Evolutionary conservation across 2,888 invertebrate species (phyloP).

Genomic region (Phrixothrix hirtus): DNA sequence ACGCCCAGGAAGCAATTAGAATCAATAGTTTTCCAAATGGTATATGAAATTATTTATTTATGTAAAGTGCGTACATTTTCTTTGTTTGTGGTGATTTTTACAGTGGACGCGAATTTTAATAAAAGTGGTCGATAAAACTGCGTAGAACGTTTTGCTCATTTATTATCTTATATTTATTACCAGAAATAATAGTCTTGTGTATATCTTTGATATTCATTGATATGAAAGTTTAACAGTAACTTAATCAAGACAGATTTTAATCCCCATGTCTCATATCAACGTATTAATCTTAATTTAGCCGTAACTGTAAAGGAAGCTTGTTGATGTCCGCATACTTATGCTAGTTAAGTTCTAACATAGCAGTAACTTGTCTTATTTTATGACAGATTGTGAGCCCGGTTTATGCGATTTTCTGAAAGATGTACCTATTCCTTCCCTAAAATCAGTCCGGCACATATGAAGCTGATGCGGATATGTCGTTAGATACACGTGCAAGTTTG

Average conservation of each 20-base stretch:
- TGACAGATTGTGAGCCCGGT: slow-evolving; percentile 18
- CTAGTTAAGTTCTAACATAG: slow-evolving; percentile 26
- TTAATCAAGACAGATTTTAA: slow-evolving; percentile 6
- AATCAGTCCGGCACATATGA: slow-evolving; percentile 19
- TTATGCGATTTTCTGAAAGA: slow-evolving; percentile 25
- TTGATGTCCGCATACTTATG: slow-evolving; percentile 22
- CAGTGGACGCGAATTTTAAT: slow-evolving; percentile 44
- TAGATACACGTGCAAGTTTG: slow-evolving; percentile 22
- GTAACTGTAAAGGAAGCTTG: slow-evolving; percentile 15
- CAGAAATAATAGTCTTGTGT: too few relatives aligned
- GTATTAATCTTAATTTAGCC: not conserved
- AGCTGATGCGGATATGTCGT: slow-evolving; percentile 19
- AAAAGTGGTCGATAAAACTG: slow-evolving; percentile 41
- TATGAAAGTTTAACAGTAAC: too few relatives aligned
- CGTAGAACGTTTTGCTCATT: slow-evolving; percentile 32
- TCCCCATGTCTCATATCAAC: not conserved
- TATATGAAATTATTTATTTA: too few relatives aligned
- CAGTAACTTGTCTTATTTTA: slow-evolving; percentile 27
- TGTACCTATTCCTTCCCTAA: slow-evolving; percentile 16
- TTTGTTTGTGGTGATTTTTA: slow-evolving; percentile 36
- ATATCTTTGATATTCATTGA: too few relatives aligned
- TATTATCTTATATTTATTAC: too few relatives aligned
- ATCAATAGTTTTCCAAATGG: too few relatives aligned
- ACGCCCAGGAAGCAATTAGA: slow-evolving; percentile 6
- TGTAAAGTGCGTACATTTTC: too few relatives aligned